These are phyloP conservation scores for Siniperca scherzeri DNA, from an alignment of 2,797 vertebrate genomes.

Conservation along the genomic window DNA sequence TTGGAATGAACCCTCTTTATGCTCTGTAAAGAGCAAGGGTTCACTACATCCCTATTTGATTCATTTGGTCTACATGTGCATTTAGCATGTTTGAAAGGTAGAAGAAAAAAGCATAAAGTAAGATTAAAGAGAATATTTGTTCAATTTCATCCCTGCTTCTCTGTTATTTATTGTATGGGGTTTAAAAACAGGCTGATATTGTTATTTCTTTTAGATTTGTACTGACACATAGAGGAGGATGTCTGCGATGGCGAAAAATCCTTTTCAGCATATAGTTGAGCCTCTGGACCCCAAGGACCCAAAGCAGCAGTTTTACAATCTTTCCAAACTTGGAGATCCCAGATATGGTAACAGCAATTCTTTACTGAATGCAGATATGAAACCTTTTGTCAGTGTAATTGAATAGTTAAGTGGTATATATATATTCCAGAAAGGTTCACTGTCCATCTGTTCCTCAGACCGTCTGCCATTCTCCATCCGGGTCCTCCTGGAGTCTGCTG, in stretches of 20 bases:
- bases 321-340: constrained; percentile 89
- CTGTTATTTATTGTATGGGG: background rate
- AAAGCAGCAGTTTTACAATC: constrained; percentile 91
- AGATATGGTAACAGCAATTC: constrained; percentile 90
- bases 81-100: background rate
- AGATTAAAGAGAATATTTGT: background rate
- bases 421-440: fast-evolving
- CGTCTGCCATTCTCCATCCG: constrained; percentile 94
- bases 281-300: constrained; percentile 87
- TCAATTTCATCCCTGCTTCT: background rate
- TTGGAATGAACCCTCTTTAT: background rate
- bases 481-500: constrained; percentile 93
- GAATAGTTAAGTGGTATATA: background rate
- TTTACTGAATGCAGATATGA: background rate
- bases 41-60: background rate
- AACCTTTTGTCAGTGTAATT: background rate
- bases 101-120: background rate
- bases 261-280: constrained; percentile 89
- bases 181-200: background rate
- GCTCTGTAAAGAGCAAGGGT: background rate
- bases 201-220: constrained; percentile 3
- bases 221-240: constrained; percentile 53
- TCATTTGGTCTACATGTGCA: background rate
- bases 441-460: constrained; percentile 73
- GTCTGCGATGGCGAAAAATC: constrained; percentile 86